phyloP scores from a whole-genome alignment of 2,797 vertebrate species.

The Molossus molossus region DNA sequence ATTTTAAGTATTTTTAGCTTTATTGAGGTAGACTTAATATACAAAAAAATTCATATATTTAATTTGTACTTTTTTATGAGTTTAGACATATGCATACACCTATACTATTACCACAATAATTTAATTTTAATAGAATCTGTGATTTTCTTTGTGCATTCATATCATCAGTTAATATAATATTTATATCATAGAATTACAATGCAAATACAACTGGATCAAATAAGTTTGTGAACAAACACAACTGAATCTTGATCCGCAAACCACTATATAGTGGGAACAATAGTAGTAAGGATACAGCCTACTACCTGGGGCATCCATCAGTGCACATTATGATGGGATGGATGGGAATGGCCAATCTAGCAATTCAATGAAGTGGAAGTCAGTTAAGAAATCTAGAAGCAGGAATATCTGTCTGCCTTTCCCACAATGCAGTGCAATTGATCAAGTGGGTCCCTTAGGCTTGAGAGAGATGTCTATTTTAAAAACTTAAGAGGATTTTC shows the following conservation, averaged over 20 bases:
- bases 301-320: not conserved
- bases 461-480: not conserved
- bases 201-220: not conserved
- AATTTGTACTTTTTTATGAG: not conserved
- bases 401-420: conserved; percentile 34
- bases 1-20: not conserved
- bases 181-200: not conserved
- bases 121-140: not conserved
- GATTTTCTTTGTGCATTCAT: not conserved
- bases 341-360: conserved; percentile 8
- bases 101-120: conserved; percentile 2
- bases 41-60: not conserved
- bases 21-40: not conserved
- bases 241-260: conserved; percentile 7
- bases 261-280: not conserved
- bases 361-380: conserved; percentile 2
- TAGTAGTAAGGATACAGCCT: not conserved
- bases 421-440: not conserved
- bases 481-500: conserved; percentile 74
- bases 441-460: not conserved
- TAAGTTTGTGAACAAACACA: not conserved
- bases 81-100: not conserved
- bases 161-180: not conserved
- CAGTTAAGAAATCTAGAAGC: conserved; percentile 24
- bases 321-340: not conserved